A percentile compares a stretch with the other conserved stretches of the same genome.
Conservation (phyloP, 2,113 vertebrate species). For the Hippocampus abdominalis region DNA sequence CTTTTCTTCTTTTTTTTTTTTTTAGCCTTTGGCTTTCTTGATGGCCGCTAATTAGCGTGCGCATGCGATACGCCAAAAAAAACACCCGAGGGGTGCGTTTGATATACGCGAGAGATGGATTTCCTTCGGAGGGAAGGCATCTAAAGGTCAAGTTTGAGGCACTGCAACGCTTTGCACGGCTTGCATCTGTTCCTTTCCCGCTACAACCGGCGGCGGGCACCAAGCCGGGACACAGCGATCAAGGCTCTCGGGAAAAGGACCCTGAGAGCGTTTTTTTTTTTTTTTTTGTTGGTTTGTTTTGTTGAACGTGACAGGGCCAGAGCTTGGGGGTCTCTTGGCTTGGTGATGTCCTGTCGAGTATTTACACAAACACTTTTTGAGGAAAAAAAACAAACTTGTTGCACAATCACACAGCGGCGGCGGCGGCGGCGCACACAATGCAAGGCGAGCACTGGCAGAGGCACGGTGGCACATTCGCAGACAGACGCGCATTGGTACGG, state of each 20-base stretch:
- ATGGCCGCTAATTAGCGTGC: neutral
- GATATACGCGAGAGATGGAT: neutral
- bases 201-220: neutral
- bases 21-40: neutral
- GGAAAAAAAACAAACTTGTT: slow-evolving; percentile 7
- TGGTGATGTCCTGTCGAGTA: slow-evolving; percentile 29
- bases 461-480: slow-evolving; percentile 12
- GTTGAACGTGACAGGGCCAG: slow-evolving; percentile 23
- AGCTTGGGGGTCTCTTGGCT: slow-evolving; percentile 23
- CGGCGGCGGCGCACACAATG: slow-evolving; percentile 25
- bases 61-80: slow-evolving; percentile 2
- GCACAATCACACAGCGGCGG: slow-evolving; percentile 46
- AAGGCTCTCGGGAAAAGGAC: slow-evolving; percentile 37
- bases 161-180: slow-evolving; percentile 46
- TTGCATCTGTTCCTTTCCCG: slow-evolving; percentile 20
- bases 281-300: slow-evolving; percentile 32
- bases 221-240: slow-evolving; percentile 15
- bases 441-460: slow-evolving; percentile 19
- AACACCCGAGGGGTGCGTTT: neutral
- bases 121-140: slow-evolving; percentile 7
- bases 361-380: slow-evolving; percentile 44
- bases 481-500: slow-evolving; percentile 43
- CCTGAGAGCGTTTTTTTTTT: slow-evolving; percentile 46
- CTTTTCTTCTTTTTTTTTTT: neutral
- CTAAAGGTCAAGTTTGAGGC: slow-evolving; percentile 47